A percentile compares a stretch with the other conserved stretches of the same genome.
Evolutionary conservation across 2,888 invertebrate species (phyloP).

Genomic region (Halocaridina rubra): DNA sequence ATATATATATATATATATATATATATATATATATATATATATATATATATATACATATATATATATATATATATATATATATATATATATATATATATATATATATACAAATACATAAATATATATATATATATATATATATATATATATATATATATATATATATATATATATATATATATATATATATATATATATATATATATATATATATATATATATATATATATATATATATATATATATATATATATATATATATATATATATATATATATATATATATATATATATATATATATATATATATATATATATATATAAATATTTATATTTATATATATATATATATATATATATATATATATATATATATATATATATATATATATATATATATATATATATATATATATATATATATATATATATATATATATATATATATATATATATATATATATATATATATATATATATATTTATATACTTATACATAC

Average conservation of each 20-base stretch:
- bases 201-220: constrained; percentile 11
- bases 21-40: background rate
- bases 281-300: background rate
- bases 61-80: background rate
- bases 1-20: constrained; percentile 10
- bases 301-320: background rate
- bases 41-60: background rate
- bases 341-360: constrained; percentile 1
- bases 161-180: background rate
- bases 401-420: background rate
- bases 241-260: constrained; percentile 14
- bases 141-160: background rate
- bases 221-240: constrained; percentile 7
- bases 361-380: background rate
- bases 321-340: background rate
- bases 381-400: background rate
- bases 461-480: constrained; percentile 4
- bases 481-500: background rate
- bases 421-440: constrained; percentile 11
- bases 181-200: constrained; percentile 7
- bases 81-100: background rate
- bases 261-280: background rate
- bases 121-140: background rate
- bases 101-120: background rate
- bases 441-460: constrained; percentile 4